These are phyloP conservation scores for Nesometra sesokonis DNA, from an alignment of 35 echinoderm and acorn worm genomes.

Conservation along the genomic window DNA sequence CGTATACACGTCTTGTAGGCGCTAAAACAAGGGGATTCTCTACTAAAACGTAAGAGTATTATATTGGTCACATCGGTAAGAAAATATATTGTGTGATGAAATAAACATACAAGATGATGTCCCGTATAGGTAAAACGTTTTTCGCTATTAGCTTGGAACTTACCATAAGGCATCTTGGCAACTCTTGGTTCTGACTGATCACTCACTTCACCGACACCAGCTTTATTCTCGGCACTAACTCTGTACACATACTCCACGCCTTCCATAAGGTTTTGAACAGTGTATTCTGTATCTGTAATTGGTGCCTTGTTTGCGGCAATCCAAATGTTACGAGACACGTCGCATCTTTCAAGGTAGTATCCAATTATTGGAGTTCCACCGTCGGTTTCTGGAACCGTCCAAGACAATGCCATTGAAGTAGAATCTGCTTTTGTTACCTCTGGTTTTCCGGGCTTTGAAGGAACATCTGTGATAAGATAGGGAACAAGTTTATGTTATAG, in stretches of 20 bases:
- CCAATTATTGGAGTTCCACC: constrained; percentile 53
- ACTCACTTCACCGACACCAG: constrained; percentile 37
- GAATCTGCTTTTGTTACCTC: constrained; percentile 39
- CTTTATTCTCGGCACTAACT: constrained; percentile 70
- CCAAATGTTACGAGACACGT: constrained; percentile 56
- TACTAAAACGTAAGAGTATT: too few relatives aligned
- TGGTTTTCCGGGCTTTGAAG: constrained; percentile 43
- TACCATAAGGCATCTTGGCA: constrained; percentile 13
- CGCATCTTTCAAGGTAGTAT: constrained; percentile 77
- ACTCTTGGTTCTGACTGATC: constrained; percentile 9
- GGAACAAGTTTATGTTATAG: too few relatives aligned
- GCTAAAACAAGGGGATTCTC: too few relatives aligned
- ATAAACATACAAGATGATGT: too few relatives aligned
- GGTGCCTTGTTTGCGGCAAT: constrained; percentile 27
- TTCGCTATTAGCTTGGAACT: too few relatives aligned
- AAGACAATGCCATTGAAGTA: constrained; percentile 33
- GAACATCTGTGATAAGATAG: constrained; percentile 11
- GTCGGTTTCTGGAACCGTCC: constrained; percentile 40
- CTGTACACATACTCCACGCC: constrained; percentile 63
- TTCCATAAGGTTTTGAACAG: constrained; percentile 42
- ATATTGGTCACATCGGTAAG: too few relatives aligned
- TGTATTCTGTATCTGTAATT: constrained; percentile 34
- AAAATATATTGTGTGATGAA: too few relatives aligned
- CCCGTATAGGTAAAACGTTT: too few relatives aligned
- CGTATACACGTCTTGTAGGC: too few relatives aligned